Base-by-base conservation (phyloP, 2,888 invertebrate species). In the Archips xylosteana region DNA sequence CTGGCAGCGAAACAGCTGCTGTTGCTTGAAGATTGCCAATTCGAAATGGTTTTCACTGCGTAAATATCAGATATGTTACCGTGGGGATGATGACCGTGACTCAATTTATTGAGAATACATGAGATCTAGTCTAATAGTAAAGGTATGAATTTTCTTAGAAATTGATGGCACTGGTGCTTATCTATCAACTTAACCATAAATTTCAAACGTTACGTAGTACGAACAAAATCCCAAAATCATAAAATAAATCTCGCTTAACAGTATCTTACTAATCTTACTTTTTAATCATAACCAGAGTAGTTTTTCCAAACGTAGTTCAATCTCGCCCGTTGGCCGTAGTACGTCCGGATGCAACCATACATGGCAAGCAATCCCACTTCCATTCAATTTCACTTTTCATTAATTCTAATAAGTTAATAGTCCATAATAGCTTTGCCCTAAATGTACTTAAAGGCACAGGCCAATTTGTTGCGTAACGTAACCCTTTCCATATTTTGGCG, bases 401-500 rank as follows among this genome's bases (percentile, higher is more conserved):
- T 23, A 65, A 64, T 71, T 65, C 64, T 71, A 71, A 71, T 59
- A 71, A 64, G 64, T 70, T 64, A 70, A 54, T 23, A 54, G 54
- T 54, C 54, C 54, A 23, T 54, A 54, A 54, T 57, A 32, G 32
- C 57, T 71, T 49, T 59, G 68, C 68, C 73, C 63, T 73, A 63
- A 73, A 73, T 73, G 49, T 57, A 68, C 47, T 68, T 74, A 45
- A 69, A 69, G 51, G 57, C 68, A 34, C 69, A 51, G 59, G 60
- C 69, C 69, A 69, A 74, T 69, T 69, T 34, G 68, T 73, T 74
- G 51, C 64, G 75, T 78, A 85, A 74, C 64, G 75, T 78, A 85
- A 74, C 77, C 82, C 82, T 85, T 54, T 49, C 79, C 80, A 81
- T 78, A 76, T 78, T 77, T 75, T 61, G 70, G 75, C 76, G 75